Conservation (phyloP, 1,140 invertebrate species). For the Drosophila kikkawai region DNA sequence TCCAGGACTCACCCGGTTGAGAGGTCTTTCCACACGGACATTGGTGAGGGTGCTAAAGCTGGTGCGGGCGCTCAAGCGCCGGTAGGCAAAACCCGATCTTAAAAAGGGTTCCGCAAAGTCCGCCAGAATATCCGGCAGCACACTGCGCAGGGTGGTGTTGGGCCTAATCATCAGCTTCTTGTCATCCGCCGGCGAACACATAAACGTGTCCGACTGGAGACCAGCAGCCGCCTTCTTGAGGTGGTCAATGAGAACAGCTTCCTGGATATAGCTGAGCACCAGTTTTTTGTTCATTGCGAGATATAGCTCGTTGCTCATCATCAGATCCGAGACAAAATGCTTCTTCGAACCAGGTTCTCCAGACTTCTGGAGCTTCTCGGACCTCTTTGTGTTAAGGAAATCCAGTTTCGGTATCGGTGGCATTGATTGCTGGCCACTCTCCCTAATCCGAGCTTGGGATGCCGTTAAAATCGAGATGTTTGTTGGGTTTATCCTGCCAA, state of each 20-base stretch:
- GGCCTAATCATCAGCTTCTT: slow-evolving; percentile 35
- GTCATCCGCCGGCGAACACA: slow-evolving; percentile 6
- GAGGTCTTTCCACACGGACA: slow-evolving; percentile 33
- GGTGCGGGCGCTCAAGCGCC: slow-evolving; percentile 41
- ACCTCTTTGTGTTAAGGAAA: not conserved
- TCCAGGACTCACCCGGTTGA: slow-evolving; percentile 50
- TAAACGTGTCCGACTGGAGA: slow-evolving; percentile 86
- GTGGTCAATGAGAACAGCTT: slow-evolving; percentile 37
- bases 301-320: slow-evolving; percentile 44
- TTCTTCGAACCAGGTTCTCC: slow-evolving; percentile 13
- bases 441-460: slow-evolving; percentile 37
- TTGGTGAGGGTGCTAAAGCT: slow-evolving; percentile 9
- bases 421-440: not conserved
- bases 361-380: not conserved
- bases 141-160: slow-evolving; percentile 44
- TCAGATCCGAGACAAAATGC: slow-evolving; percentile 44
- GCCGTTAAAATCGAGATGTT: not conserved
- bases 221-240: slow-evolving; percentile 77
- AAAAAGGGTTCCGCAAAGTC: slow-evolving; percentile 65
- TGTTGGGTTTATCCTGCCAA: not conserved
- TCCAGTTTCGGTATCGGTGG: slow-evolving; percentile 7
- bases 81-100: slow-evolving; percentile 63
- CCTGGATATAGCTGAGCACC: slow-evolving; percentile 22
- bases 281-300: slow-evolving; percentile 3
- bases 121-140: slow-evolving; percentile 60